Base-by-base conservation (phyloP, 2,797 vertebrate genomes). In the Potorous gilbertii region DNA sequence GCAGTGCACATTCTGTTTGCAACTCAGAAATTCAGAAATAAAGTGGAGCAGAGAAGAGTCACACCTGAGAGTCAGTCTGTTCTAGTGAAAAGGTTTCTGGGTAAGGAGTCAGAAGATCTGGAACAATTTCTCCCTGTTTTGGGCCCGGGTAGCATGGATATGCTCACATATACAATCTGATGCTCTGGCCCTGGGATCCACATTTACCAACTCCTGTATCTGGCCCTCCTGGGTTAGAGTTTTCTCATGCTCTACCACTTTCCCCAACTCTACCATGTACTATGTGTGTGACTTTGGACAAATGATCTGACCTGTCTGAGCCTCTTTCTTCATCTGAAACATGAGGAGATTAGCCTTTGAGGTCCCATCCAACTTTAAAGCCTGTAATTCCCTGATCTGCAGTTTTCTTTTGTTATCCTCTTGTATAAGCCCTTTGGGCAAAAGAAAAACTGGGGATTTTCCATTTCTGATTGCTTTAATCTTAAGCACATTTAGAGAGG, bases 1-100 rank as follows among this genome's bases (percentile, higher is more conserved):
- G 50, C 56, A 94, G 90, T 13, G 96, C 13, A 46, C 96, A 96
- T 98, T 96, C 66, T 93, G 54, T 95, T 93, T 97, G 94, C 94
- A 97, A 92, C 16, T 97, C 96, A 93, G 93, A 93, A 55, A 90
- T 31, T 95, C 96, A 96, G 94, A n/a, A 91, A 9, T 54, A 0
- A 57, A 90, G 46, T 5, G 56, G 95, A 94, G 40, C 40, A 5
- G 46, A 90, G 3, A 52, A 28, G n/a, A 81, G 40, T 52, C 54
- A 29, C 31, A 90, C 16, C 31, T 90, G 50, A 81, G 40, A 87
- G 74, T 27, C 10, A 27, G 21, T 87, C 74, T 87, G 40, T 50
- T 87, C 74, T 87, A 50, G 74, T 14, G 4, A 87, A 87, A 46
- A 87, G 21, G 27, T 11, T 87, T 87, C 24, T 87, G 40, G 0